phyloP scores from a whole-genome alignment of 2,113 vertebrate genomes.

The Pogonocichla stellata region DNA sequence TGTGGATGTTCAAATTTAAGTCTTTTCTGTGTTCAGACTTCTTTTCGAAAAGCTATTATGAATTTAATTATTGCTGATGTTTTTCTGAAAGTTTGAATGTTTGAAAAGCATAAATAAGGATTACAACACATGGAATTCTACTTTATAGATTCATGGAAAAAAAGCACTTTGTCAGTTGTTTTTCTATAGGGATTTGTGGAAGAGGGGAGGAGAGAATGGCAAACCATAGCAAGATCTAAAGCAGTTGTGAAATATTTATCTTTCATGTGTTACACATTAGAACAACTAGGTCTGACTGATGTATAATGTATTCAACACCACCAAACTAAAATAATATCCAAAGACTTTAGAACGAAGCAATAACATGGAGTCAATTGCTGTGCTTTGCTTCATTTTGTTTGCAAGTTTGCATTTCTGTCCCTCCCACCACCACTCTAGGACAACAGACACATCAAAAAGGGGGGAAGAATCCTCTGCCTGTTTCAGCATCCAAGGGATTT shows the following conservation, averaged over 20 bases:
- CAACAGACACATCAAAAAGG: neutral
- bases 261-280: neutral
- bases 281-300: neutral
- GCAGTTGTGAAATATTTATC: constrained; percentile 31
- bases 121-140: neutral
- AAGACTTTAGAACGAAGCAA: neutral
- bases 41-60: neutral
- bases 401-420: neutral
- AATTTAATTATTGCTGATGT: fast-evolving
- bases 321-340: neutral
- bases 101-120: neutral
- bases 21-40: neutral
- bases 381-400: neutral
- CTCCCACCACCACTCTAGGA: neutral
- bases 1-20: neutral
- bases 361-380: neutral
- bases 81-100: no score
- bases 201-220: neutral
- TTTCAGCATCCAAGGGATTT: neutral
- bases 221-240: neutral
- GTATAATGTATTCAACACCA: neutral
- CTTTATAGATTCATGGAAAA: neutral
- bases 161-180: neutral
- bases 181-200: neutral
- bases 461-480: neutral